These are phyloP conservation scores for Conus canariensis DNA, from an alignment of 2,888 invertebrate genomes.

Conservation along the genomic window DNA sequence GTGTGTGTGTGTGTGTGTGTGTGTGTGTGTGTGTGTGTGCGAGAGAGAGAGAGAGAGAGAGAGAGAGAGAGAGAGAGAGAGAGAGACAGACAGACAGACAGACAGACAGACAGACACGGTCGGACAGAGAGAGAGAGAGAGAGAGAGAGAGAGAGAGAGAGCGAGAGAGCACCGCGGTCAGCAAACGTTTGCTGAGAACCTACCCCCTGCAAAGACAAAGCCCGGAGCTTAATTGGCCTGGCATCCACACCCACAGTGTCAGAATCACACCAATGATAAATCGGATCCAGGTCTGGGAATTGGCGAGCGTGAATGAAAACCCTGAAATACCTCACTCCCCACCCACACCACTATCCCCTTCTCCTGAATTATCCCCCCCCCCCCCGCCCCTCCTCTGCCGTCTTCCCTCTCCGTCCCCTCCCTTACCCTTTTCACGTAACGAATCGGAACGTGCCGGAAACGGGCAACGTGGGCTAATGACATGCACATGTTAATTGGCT, in stretches of 20 bases:
- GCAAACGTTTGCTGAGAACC: too few relatives aligned
- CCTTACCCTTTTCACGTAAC: not conserved
- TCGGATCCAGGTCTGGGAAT: not conserved
- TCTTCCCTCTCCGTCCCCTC: not conserved
- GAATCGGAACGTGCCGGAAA: not conserved
- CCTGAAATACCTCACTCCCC: too few relatives aligned
- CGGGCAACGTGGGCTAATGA: not conserved
- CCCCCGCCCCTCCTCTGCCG: not conserved
- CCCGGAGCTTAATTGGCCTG: not conserved
- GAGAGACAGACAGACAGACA: conserved; percentile 34
- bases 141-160: not conserved
- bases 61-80: conserved; percentile 27
- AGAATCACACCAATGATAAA: not conserved
- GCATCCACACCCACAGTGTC: not conserved
- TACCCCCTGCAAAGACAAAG: not conserved
- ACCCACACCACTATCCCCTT: too few relatives aligned
- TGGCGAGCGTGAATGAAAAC: too few relatives aligned
- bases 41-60: conserved; percentile 25
- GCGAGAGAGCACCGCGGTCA: not conserved
- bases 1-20: too few relatives aligned
- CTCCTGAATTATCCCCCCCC: not conserved
- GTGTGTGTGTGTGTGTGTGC: not conserved
- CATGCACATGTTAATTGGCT: conserved; percentile 23
- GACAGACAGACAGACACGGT: conserved; percentile 38
- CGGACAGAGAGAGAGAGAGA: conserved; percentile 29